A percentile compares a stretch with the other conserved stretches of the same genome.
phyloP scores from a whole-genome alignment of 2,888 invertebrate genomes.

The Euzetes globulus region DNA sequence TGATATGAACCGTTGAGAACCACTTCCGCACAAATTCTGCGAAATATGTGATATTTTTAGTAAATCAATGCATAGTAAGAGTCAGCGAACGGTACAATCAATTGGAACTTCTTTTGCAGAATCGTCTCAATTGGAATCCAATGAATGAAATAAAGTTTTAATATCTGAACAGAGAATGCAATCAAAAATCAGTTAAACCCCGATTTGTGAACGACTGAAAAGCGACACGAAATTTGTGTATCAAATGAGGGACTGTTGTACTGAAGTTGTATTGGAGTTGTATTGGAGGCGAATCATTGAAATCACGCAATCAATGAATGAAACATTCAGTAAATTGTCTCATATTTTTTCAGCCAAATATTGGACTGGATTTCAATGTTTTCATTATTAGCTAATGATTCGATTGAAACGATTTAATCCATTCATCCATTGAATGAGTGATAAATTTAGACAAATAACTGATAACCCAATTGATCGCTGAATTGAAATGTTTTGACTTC shows the following conservation, averaged over 20 bases:
- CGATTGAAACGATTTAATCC: no score
- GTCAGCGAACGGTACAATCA: not conserved
- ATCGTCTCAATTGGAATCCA: not conserved
- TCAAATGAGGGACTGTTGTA: not conserved
- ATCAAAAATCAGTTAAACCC: not conserved
- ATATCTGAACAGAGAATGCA: not conserved
- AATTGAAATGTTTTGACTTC: no score
- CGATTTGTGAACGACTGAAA: not conserved
- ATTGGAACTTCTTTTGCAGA: not conserved
- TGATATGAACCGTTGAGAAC: no score
- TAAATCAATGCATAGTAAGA: not conserved
- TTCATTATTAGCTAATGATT: not conserved
- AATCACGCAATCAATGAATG: not conserved
- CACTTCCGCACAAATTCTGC: no score
- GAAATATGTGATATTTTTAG: no score
- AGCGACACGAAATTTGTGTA: conserved; percentile 7
- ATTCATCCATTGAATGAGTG: not conserved
- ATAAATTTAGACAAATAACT: not conserved
- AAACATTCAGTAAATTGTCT: not conserved
- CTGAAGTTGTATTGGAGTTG: not conserved
- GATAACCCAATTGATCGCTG: no score
- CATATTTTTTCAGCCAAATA: not conserved
- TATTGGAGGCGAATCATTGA: conserved; percentile 5
- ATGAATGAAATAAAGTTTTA: not conserved
- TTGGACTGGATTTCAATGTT: not conserved